phyloP scores from a whole-genome alignment of 2,888 invertebrate genomes.

The Chesias legatella region DNA sequence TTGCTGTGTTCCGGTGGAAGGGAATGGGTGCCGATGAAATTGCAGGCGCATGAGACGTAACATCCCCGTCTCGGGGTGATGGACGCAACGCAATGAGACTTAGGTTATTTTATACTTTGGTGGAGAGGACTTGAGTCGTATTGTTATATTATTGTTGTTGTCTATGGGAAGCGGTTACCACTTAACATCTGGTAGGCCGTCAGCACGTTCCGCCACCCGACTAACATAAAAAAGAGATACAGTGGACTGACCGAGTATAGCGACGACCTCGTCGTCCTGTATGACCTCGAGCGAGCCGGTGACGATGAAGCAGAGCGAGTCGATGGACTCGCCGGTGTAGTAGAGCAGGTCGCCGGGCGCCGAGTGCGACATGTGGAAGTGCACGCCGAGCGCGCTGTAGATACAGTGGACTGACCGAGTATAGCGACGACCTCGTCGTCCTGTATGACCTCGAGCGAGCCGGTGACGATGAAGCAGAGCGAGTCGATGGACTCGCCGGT shows the following conservation, averaged over 20 bases:
- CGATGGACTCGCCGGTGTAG: slow-evolving; percentile 99
- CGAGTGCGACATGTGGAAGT: slow-evolving; percentile 98
- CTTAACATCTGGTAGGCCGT: too few species aligned
- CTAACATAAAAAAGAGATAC: too few species aligned
- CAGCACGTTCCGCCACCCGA: too few species aligned
- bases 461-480: slow-evolving; percentile 99
- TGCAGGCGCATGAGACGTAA: too few species aligned
- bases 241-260: slow-evolving; percentile 90
- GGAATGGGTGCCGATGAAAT: too few species aligned
- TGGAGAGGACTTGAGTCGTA: too few species aligned
- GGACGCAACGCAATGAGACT: too few species aligned
- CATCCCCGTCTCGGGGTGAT: too few species aligned
- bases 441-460: slow-evolving; percentile 99
- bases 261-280: slow-evolving; percentile 99
- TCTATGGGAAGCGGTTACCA: too few species aligned
- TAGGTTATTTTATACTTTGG: too few species aligned
- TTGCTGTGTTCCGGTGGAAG: too few species aligned
- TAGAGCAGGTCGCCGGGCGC: slow-evolving; percentile 99
- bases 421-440: slow-evolving; percentile 99
- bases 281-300: slow-evolving; percentile 99
- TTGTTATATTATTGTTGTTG: too few species aligned
- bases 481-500: slow-evolving; percentile 99
- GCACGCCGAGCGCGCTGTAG: slow-evolving; percentile 97
- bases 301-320: slow-evolving; percentile 99
- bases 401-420: slow-evolving; percentile 85